phyloP scores from a whole-genome alignment of 2,888 invertebrate species.

The Orthosia gracilis region DNA sequence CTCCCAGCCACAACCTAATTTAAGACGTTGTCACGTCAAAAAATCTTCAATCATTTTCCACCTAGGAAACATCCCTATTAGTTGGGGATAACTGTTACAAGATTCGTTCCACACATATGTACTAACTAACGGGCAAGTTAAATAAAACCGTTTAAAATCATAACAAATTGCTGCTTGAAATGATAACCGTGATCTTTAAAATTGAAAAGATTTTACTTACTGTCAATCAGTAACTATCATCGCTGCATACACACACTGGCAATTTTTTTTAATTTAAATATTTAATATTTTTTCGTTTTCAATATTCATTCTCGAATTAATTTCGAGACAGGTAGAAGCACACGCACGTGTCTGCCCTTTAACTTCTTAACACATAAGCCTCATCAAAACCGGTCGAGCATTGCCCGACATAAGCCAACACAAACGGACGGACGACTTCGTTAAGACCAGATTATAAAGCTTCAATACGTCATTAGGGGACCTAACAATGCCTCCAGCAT shows the following conservation, averaged over 20 bases:
- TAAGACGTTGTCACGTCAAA: too few species aligned
- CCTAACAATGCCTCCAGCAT: constrained; percentile 47
- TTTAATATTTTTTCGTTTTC: too few species aligned
- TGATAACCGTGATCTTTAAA: not conserved
- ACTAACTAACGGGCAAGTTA: too few species aligned
- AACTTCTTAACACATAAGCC: not conserved
- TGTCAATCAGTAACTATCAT: too few species aligned
- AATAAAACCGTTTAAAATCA: too few species aligned
- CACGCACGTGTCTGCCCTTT: not conserved
- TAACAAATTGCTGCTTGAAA: not conserved
- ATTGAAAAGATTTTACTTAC: not conserved
- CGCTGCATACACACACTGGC: not conserved
- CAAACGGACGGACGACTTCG: constrained; percentile 45
- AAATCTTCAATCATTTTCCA: too few species aligned
- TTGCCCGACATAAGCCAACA: constrained; percentile 28
- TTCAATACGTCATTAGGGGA: constrained; percentile 58
- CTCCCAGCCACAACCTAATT: too few species aligned
- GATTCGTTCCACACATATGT: too few species aligned
- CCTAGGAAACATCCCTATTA: not conserved
- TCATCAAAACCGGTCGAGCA: constrained; percentile 33
- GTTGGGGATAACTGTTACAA: too few species aligned
- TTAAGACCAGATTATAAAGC: constrained; percentile 58
- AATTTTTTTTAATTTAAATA: too few species aligned
- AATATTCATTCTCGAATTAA: not conserved
- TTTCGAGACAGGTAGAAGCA: not conserved